A percentile compares a stretch with the other conserved stretches of the same genome.
phyloP scores from a whole-genome alignment of 2,888 invertebrate species.

The Odontomyia ornata region DNA sequence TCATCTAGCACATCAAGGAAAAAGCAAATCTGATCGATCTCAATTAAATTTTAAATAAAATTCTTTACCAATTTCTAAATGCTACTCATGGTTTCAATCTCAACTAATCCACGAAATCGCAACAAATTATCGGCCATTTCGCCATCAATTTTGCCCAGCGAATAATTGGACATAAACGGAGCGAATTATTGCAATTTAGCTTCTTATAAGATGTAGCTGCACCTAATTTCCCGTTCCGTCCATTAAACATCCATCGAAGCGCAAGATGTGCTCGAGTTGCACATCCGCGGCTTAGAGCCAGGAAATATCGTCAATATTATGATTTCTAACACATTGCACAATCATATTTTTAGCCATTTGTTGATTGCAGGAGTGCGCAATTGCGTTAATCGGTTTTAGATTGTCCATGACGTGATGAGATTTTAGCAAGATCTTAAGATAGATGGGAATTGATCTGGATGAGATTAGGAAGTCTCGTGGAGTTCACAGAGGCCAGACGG shows the following conservation, averaged over 20 bases:
- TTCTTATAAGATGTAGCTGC: constrained; percentile 5
- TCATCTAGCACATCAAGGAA: no score
- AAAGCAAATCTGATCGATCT: no score
- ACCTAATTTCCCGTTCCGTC: constrained; percentile 35
- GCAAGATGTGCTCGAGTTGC: background rate
- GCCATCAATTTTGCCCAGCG: background rate
- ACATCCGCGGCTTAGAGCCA: background rate
- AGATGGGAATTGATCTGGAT: background rate
- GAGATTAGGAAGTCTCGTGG: no score
- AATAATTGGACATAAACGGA: constrained; percentile 21
- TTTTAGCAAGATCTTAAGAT: no score
- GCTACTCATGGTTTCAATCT: background rate
- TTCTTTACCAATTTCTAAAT: no score
- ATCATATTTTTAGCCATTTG: background rate
- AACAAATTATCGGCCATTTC: constrained; percentile 15
- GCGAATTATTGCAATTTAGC: constrained; percentile 31
- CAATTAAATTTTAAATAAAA: no score
- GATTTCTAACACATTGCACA: background rate
- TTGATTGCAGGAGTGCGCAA: constrained; percentile 1
- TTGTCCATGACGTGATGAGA: background rate
- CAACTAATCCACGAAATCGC: background rate
- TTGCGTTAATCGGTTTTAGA: background rate
- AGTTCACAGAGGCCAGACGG: no score
- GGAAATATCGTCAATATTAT: background rate
- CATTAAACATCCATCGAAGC: constrained; percentile 31